Conservation (phyloP, 2,113 vertebrate species). For the Rattus norvegicus region GRCr8 NC_086025.1:52448501-52449000, state of each 20-base stretch:
- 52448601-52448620: constrained; percentile 41
- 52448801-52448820: not conserved
- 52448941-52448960: constrained; percentile 5
- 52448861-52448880: constrained; percentile 45
- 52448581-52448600: not conserved
- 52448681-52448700: constrained; percentile 48
- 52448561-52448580: not conserved
- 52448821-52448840: constrained; percentile 28
- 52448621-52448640: not conserved
- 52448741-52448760: not conserved
- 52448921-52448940: constrained; percentile 27
- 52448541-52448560: constrained; percentile 20
- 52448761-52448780: not conserved
- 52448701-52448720: not conserved
- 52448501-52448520: constrained; percentile 9
- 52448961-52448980: not conserved
- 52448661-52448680: constrained; percentile 24
- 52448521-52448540: constrained; percentile 7
- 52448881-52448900: not conserved
- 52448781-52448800: constrained; percentile 48
- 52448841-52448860: constrained; percentile 38
- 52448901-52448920: constrained; percentile 44
- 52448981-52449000: not conserved
- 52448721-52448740: constrained; percentile 52
- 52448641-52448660: constrained; percentile 9